A percentile compares a stretch with the other conserved stretches of the same genome.
Evolutionary conservation across 2,113 vertebrate genomes (phyloP).

Genomic region (Halcyon senegalensis): DNA sequence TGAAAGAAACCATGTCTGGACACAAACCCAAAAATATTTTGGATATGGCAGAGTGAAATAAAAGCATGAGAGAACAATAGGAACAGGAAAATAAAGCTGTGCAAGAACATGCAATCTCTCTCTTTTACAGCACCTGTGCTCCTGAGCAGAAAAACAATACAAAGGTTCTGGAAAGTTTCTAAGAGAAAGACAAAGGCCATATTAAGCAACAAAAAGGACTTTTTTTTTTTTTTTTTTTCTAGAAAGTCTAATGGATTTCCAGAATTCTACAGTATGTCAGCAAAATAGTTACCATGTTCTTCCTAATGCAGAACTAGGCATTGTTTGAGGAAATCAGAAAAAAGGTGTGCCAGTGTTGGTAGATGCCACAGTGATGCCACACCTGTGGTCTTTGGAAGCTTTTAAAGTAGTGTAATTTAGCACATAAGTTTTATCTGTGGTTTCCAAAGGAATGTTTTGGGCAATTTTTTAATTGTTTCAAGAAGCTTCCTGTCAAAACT

Average conservation of each 20-base stretch:
- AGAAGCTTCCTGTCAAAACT: not conserved
- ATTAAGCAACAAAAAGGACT: not conserved
- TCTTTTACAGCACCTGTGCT: not conserved
- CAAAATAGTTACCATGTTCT: not conserved
- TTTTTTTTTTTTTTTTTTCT: too few relatives aligned
- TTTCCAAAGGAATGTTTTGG: not conserved
- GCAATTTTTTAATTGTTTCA: constrained; percentile 31
- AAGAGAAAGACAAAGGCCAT: not conserved
- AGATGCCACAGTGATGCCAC: not conserved
- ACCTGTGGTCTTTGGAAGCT: not conserved
- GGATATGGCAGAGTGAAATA: not conserved
- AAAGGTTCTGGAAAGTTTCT: not conserved
- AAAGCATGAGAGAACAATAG: not conserved
- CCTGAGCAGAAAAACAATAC: not conserved
- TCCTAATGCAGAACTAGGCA: not conserved
- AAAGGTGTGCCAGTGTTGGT: not conserved
- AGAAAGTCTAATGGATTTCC: not conserved
- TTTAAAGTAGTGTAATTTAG: not conserved
- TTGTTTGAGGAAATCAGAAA: not conserved
- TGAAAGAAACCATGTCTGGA: not conserved
- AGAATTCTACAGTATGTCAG: not conserved
- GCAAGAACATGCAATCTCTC: not conserved
- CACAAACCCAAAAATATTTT: not conserved
- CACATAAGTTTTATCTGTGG: not conserved
- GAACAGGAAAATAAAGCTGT: not conserved